Evolutionary conservation across 2,797 vertebrate species (phyloP), one percentile per base, ranked within the genome.

Genomic region (Pseudopleuronectes americanus): DNA sequence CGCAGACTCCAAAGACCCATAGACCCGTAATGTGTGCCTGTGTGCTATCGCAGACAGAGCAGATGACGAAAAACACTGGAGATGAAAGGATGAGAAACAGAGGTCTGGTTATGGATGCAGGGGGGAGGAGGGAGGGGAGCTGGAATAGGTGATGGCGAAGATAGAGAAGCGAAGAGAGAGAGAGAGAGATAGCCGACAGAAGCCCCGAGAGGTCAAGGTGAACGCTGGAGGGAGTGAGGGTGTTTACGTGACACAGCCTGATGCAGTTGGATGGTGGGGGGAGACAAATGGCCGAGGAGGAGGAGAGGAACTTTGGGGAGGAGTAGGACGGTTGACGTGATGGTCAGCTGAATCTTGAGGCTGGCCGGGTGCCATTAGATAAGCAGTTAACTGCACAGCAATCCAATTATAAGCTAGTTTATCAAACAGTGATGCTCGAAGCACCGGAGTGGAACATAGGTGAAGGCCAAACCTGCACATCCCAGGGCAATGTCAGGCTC

Each of bases 391-490:
- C 64, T 57, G 59, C 36, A 13, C 64, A 51, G 64, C 62, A 75
- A 85, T 87, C 64, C 48, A 49, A 87, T 90, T 83, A 81, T 23
- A 71, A 17, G 68, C 55, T 38, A 69, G 60, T 89, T 84, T 77
- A 81, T 89, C 68, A 84, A 82, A 74, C 52, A 21, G 68, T 38
- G 68, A 72, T 79, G 77, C 64, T 38, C 10, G 59, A 52, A 57
- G 72, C 52, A 17, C 24, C 3, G 24, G 53, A 71, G 68, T n/a
- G 74, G 61, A 79, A 64, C 71, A 63, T 56, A 59, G 77, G 75
- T 80, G 73, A 89, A 84, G 85, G 81, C 76, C 61, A 48, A 55
- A 19, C 62, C 64, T 47, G 62, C 69, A 70, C 56, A 49, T 66
- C 57, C 48, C 58, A 41, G 53, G 51, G 38, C 33, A 19, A 48